Evolutionary conservation across 2,113 vertebrate species (phyloP).

Genomic region (Notarius quadriscutis): DNA sequence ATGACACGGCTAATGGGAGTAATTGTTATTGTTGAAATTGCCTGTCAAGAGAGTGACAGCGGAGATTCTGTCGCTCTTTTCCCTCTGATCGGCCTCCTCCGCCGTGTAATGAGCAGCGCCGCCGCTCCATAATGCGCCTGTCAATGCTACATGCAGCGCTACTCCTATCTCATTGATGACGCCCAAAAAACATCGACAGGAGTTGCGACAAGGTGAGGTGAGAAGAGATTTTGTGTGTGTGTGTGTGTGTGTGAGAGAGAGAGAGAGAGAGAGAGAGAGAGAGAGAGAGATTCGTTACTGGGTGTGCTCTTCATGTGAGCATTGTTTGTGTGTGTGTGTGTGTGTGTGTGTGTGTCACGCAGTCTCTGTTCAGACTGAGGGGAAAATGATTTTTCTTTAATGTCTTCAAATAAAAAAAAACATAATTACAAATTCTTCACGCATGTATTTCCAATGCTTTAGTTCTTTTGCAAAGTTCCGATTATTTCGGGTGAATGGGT

Average conservation of each 20-base stretch:
- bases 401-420: neutral
- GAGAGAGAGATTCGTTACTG: slow-evolving; percentile 62
- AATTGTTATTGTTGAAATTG: slow-evolving; percentile 99
- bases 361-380: neutral
- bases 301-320: neutral
- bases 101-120: slow-evolving; percentile 96
- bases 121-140: slow-evolving; percentile 99
- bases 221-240: slow-evolving; percentile 13
- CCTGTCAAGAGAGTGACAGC: slow-evolving; percentile 99
- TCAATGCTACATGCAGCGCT: slow-evolving; percentile 95
- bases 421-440: neutral
- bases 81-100: slow-evolving; percentile 94
- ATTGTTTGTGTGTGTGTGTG: slow-evolving; percentile 10
- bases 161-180: slow-evolving; percentile 96
- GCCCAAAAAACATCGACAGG: slow-evolving; percentile 71
- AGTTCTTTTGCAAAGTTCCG: neutral
- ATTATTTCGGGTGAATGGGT: neutral
- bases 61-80: slow-evolving; percentile 75
- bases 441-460: neutral
- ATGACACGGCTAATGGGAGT: slow-evolving; percentile 99
- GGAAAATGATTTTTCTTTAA: neutral
- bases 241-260: neutral
- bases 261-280: neutral
- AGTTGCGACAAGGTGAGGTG: slow-evolving; percentile 50
- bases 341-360: neutral